Evolutionary conservation across 2,113 vertebrate genomes (phyloP).

Genomic region (Falcunculus frontatus): DNA sequence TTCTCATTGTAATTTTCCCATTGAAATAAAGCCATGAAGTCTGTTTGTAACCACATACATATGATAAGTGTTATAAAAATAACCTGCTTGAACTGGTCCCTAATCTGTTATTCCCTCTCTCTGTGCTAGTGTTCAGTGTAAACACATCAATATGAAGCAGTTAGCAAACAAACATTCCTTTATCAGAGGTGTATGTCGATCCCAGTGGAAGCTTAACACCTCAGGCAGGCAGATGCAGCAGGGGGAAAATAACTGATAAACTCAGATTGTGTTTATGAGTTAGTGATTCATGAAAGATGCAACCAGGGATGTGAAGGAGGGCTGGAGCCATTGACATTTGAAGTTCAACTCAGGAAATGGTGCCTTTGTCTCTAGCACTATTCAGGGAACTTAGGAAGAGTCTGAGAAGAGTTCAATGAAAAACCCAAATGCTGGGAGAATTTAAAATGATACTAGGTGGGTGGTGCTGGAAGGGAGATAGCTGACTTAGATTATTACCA

Average conservation of each 20-base stretch:
- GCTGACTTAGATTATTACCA: not conserved
- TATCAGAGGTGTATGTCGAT: not conserved
- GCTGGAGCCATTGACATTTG: not conserved
- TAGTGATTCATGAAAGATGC: not conserved
- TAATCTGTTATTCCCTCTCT: conserved; percentile 47
- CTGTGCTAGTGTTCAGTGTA: conserved; percentile 8
- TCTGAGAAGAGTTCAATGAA: not conserved
- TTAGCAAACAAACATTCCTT: conserved; percentile 41
- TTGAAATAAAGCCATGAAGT: not conserved
- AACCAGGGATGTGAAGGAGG: not conserved
- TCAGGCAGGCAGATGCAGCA: conserved; percentile 20
- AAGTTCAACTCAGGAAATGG: not conserved
- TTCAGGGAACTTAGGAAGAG: not conserved
- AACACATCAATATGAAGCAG: conserved; percentile 60
- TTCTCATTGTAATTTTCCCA: not conserved
- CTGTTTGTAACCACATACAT: not conserved
- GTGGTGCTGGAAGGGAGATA: not conserved
- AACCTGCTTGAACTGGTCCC: conserved; percentile 17
- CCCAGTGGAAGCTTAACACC: not conserved
- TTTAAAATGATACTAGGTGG: not conserved
- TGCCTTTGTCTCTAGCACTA: not conserved
- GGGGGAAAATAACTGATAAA: conserved; percentile 7
- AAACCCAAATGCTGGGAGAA: not conserved
- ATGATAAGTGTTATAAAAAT: conserved; percentile 47
- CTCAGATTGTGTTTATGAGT: not conserved